phyloP scores from a whole-genome alignment of 2,797 vertebrate species.

The Onychomys leucogaster region DNA sequence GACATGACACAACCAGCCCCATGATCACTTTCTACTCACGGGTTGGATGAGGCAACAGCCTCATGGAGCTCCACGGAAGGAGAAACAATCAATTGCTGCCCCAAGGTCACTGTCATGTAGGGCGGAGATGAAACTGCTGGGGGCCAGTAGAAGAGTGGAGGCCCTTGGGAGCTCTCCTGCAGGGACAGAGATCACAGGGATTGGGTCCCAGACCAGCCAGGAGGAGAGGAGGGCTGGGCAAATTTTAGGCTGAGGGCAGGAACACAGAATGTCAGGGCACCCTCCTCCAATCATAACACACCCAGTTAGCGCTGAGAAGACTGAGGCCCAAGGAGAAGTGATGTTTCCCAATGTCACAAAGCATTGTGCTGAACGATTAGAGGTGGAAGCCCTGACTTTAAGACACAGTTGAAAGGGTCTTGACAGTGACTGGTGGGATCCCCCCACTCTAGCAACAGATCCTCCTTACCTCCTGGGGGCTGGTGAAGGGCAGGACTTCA shows the following conservation, averaged over 20 bases:
- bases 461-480: neutral
- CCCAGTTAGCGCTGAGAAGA: neutral
- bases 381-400: neutral
- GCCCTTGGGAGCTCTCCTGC: conserved; percentile 52
- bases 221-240: neutral
- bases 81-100: neutral
- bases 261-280: neutral
- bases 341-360: neutral
- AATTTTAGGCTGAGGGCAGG: neutral
- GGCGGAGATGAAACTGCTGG: neutral
- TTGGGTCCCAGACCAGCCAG: neutral
- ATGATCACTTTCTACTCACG: conserved; percentile 48
- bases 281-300: neutral
- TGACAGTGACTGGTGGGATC: neutral
- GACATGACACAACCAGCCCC: neutral
- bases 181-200: neutral
- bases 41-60: neutral
- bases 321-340: neutral
- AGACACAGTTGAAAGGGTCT: neutral
- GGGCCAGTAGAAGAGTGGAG: neutral
- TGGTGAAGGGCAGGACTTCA: neutral
- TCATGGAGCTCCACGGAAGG: neutral
- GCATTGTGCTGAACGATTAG: neutral
- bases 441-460: neutral
- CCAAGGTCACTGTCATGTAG: neutral